Conservation (phyloP, 2,113 vertebrate species). For the Hippocampus barbouri region DNA sequence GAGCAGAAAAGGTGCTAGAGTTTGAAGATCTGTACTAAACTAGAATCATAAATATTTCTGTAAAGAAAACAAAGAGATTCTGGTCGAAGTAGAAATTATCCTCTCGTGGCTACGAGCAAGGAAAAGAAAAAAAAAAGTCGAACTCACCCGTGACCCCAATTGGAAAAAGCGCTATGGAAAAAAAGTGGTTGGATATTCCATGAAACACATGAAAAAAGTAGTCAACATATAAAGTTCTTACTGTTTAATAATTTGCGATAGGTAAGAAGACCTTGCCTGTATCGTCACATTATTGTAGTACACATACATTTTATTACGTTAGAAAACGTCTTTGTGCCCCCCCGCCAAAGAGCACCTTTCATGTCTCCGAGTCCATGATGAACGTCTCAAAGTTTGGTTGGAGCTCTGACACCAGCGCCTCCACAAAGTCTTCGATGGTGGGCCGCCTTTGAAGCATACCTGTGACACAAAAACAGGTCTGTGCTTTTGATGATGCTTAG, state of each 20-base stretch:
- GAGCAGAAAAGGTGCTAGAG: background rate
- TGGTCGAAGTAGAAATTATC: too few relatives aligned
- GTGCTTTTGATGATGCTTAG: too few relatives aligned
- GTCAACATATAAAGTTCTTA: background rate
- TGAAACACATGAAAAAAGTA: background rate
- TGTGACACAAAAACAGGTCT: conserved; percentile 50
- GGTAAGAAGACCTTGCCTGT: background rate
- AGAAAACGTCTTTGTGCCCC: background rate
- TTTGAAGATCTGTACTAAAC: too few relatives aligned
- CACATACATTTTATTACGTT: background rate
- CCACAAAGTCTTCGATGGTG: conserved; percentile 88
- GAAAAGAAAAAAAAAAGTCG: background rate
- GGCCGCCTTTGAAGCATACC: conserved; percentile 92
- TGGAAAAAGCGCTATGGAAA: background rate
- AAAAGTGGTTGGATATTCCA: background rate
- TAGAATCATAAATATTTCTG: too few relatives aligned
- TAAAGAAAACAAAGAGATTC: too few relatives aligned
- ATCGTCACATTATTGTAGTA: background rate
- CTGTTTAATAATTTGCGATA: background rate
- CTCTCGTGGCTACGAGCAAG: background rate
- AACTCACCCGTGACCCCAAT: background rate
- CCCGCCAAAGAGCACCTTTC: conserved; percentile 10
- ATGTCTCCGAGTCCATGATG: conserved; percentile 84
- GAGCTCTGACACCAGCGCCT: conserved; percentile 88
- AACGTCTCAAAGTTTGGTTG: conserved; percentile 89